Conservation (phyloP, 64 coral and sea anemone genomes). For the Montipora sp. region DNA sequence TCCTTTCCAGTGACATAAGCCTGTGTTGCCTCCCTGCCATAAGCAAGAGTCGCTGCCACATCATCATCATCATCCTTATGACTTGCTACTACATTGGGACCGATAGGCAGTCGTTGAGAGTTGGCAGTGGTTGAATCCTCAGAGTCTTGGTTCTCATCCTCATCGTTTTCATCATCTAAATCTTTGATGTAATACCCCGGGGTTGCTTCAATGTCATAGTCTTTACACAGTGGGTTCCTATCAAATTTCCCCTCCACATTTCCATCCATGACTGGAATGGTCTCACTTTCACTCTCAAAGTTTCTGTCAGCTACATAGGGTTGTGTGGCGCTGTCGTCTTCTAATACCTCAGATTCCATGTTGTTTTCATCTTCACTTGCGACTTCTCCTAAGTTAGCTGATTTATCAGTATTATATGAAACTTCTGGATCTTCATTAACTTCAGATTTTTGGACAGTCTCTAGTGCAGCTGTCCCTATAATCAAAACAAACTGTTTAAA, state of each 20-base stretch:
- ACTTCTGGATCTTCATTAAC: neutral
- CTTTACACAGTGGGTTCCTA: neutral
- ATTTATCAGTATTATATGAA: neutral
- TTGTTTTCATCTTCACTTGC: neutral
- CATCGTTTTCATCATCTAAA: constrained; percentile 7
- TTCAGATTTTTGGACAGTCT: neutral
- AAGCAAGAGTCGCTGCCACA: constrained; percentile 14
- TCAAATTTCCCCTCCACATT: neutral
- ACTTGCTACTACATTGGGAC: neutral
- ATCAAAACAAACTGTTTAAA: neutral
- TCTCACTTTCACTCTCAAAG: constrained; percentile 16
- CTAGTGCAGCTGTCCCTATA: neutral
- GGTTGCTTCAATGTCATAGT: constrained; percentile 17
- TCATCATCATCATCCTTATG: neutral
- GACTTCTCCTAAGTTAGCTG: neutral
- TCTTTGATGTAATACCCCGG: constrained; percentile 2
- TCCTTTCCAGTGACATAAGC: constrained; percentile 22
- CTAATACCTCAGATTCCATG: neutral
- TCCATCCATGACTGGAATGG: neutral
- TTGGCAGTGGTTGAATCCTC: constrained; percentile 14
- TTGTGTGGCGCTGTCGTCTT: constrained; percentile 49
- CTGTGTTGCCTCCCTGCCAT: constrained; percentile 29
- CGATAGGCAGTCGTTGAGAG: neutral
- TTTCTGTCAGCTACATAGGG: constrained; percentile 29
- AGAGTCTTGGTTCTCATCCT: constrained; percentile 17